Evolutionary conservation across 2,797 vertebrate species (phyloP), one percentile per base, ranked within the genome.

Genomic region (Danio aesculapii): DNA sequence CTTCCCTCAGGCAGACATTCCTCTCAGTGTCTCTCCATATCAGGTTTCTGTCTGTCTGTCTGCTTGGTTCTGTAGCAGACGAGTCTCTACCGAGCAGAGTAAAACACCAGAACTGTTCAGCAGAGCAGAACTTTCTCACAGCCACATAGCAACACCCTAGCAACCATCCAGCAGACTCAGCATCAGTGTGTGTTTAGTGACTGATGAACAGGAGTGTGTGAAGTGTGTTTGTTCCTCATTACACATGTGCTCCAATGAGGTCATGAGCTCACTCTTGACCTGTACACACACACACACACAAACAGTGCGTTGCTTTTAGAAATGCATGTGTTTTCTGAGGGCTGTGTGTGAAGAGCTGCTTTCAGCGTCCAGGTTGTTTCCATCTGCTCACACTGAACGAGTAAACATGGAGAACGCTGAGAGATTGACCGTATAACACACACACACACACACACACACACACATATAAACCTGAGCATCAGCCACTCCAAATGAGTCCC

Each of bases 151-250:
- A 30, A 30, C 30, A 30, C 30, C 30, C 30, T 30, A 30, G 30
- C 30, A 30, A 30, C 30, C 30, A 30, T 30, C 30, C 30, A 1
- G 30, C 30, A 30, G 30, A 30, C 30, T 30, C 30, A 30, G 30
- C 30, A 30, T 30, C 30, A 30, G 30, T 30, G 30, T 30, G 30
- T 30, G 30, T 30, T 30, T 3, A 30, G 30, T 30, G 30, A 30
- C 3, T 30, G 21, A 30, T 11, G 21, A 19, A 39, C 57, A 6
- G 19, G 57, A 12, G 57, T 30, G 19, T 30, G 1, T 16, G 13
- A 62, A 30, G 89, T 88, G 91, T 90, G 55, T 61, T 71, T n/a
- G 7, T 64, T 61, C 59, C 52, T 74, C 66, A 80, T 73, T 73
- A 85, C 77, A 74, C 73, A 71, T 66, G 49, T 8, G 6, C 44